phyloP scores from a whole-genome alignment of 2,113 vertebrate species.

The Galbula dea region DNA sequence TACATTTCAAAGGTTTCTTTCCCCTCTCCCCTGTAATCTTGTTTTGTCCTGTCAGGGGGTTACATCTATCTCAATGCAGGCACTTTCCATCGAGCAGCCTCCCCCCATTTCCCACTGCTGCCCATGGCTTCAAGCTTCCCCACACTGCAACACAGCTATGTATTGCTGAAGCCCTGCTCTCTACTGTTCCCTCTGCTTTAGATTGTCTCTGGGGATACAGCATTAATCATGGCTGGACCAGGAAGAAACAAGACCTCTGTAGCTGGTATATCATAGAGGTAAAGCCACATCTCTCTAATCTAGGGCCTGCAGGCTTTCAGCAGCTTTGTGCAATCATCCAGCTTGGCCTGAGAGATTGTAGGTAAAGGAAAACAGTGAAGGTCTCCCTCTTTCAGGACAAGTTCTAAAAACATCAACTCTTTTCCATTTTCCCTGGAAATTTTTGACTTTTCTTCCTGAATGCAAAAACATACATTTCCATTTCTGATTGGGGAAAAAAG shows the following conservation, averaged over 20 bases:
- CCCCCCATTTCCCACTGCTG: neutral
- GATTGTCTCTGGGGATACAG: neutral
- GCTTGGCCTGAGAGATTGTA: neutral
- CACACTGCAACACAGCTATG: neutral
- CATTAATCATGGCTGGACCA: neutral
- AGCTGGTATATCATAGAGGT: neutral
- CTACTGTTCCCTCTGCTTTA: neutral
- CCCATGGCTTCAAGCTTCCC: neutral
- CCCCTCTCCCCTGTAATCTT: neutral
- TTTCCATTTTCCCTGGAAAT: neutral
- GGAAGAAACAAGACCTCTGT: neutral
- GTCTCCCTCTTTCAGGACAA: neutral
- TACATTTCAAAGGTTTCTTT: neutral
- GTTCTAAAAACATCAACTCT: neutral
- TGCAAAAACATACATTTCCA: neutral
- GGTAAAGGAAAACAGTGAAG: neutral
- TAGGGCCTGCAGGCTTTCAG: neutral
- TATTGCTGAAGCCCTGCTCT: neutral
- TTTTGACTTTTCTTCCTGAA: neutral
- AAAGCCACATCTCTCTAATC: neutral
- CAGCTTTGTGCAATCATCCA: neutral
- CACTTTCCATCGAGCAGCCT: neutral
- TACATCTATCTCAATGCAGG: neutral
- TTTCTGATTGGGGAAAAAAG: neutral
- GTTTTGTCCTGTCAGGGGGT: neutral